phyloP scores from a whole-genome alignment of 1,140 invertebrate species.

The silkworm (Bombyx mori) region ASM3026992v2 NC_085119.1:10144001-10144500 shows the following conservation, averaged over 20 bases:
- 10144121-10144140: too few species aligned
- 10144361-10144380: not conserved
- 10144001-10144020: too few species aligned
- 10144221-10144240: constrained; percentile 68
- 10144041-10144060: too few species aligned
- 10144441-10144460: not conserved
- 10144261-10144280: constrained; percentile 79
- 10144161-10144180: not conserved
- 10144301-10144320: constrained; percentile 84
- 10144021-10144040: too few species aligned
- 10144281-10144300: constrained; percentile 77
- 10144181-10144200: not conserved
- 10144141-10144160: too few species aligned
- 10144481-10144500: not conserved
- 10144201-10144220: not conserved
- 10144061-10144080: too few species aligned
- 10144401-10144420: not conserved
- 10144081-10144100: too few species aligned
- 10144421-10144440: not conserved
- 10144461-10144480: too few species aligned
- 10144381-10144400: not conserved
- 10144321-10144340: constrained; percentile 73
- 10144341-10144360: not conserved
- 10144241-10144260: constrained; percentile 83
- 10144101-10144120: too few species aligned